phyloP scores from a whole-genome alignment of 1,140 invertebrate genomes.

The Lepidurus packardi region DNA sequence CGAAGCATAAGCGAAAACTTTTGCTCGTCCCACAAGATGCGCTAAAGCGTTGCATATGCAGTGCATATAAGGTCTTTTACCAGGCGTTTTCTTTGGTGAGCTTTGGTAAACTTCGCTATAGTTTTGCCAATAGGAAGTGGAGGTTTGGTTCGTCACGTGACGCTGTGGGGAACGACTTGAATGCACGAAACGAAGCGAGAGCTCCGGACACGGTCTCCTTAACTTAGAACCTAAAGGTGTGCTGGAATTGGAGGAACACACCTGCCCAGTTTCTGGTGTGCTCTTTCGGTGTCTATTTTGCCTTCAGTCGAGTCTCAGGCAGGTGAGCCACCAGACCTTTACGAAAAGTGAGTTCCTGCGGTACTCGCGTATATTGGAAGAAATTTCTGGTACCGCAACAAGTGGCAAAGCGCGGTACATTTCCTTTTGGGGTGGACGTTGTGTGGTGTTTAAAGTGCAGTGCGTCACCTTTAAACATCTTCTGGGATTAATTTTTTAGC shows the following conservation, averaged over 20 bases:
- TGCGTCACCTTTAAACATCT: not conserved
- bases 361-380: not conserved
- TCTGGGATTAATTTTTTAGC: slow-evolving; percentile 9
- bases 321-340: not conserved
- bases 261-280: slow-evolving; percentile 4
- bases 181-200: slow-evolving; percentile 14
- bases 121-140: slow-evolving; percentile 10
- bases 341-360: not conserved
- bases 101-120: not conserved
- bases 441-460: not conserved
- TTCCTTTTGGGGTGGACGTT: not conserved
- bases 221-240: not conserved
- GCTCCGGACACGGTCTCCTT: not conserved
- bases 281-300: not conserved
- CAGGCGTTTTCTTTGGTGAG: not conserved
- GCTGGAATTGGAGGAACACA: not conserved
- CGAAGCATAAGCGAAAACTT: not conserved
- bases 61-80: not conserved
- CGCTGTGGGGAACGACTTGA: not conserved
- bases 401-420: not conserved
- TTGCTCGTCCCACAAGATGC: not conserved
- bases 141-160: not conserved
- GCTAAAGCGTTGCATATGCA: not conserved
- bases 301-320: not conserved
- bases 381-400: slow-evolving; percentile 12